These are phyloP conservation scores for Cerastis rubricosa DNA, from an alignment of 2,888 invertebrate genomes.

Conservation along the genomic window DNA sequence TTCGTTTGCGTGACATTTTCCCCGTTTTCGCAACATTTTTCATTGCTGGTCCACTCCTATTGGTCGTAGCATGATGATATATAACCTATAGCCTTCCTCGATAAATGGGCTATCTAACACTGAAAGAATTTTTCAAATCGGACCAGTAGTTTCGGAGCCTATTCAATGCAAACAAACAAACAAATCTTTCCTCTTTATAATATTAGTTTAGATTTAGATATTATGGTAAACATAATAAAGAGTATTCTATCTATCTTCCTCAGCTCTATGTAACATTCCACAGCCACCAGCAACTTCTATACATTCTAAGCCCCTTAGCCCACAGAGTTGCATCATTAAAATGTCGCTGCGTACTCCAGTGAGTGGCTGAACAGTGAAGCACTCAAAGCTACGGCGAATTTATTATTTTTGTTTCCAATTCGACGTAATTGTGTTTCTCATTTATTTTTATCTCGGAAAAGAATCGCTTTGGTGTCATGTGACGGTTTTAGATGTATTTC, in stretches of 20 bases:
- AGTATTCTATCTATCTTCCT: background rate
- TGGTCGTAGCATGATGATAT: no score
- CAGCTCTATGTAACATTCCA: background rate
- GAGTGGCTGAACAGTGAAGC: constrained; percentile 67
- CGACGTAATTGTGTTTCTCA: constrained; percentile 60
- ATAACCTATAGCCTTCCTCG: no score
- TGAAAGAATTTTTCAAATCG: no score
- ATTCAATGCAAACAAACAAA: no score
- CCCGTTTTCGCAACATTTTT: no score
- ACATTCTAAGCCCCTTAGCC: constrained; percentile 14
- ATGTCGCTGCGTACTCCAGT: constrained; percentile 65
- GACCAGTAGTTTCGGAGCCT: no score
- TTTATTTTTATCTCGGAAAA: constrained; percentile 55
- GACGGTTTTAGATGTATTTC: constrained; percentile 9
- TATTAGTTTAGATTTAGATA: no score
- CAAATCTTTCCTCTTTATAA: no score
- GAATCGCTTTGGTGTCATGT: constrained; percentile 23
- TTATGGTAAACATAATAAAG: background rate
- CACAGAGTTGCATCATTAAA: constrained; percentile 69
- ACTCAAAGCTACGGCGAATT: constrained; percentile 61
- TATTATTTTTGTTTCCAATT: constrained; percentile 65
- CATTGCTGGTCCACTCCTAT: no score
- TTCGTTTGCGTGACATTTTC: no score
- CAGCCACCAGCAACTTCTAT: constrained; percentile 40
- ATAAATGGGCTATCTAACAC: no score